Percentiles rank a stretch among this genome's conserved stretches.
Conservation (phyloP, 2,888 invertebrate genomes). For the Monopis laevigella region DNA sequence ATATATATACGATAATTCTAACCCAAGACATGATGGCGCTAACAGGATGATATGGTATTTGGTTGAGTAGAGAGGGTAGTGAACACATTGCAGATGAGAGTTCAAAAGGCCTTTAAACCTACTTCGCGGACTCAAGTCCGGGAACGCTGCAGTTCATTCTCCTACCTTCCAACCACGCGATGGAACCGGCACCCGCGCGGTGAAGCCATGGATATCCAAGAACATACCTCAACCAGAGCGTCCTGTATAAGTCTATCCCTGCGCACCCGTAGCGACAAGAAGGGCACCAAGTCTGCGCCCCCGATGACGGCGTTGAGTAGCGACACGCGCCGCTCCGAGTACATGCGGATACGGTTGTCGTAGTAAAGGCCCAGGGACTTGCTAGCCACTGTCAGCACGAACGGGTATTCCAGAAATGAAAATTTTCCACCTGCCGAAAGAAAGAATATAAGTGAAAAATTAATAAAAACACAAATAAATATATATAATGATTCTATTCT, state of each 20-base stretch:
- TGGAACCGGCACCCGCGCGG: too few species aligned
- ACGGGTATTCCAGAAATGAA: constrained; percentile 90
- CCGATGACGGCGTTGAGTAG: constrained; percentile 86
- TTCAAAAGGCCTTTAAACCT: too few species aligned
- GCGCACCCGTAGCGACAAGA: constrained; percentile 82
- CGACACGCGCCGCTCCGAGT: constrained; percentile 88
- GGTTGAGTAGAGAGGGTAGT: too few species aligned
- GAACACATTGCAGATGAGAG: too few species aligned
- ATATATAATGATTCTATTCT: too few species aligned
- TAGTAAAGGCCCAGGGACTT: constrained; percentile 92
- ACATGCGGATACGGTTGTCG: constrained; percentile 95
- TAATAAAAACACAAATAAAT: background rate
- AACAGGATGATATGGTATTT: too few species aligned
- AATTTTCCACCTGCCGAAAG: constrained; percentile 69
- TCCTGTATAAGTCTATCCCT: constrained; percentile 91
- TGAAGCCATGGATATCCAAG: too few species aligned
- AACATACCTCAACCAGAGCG: constrained; percentile 85
- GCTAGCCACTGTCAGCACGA: constrained; percentile 90
- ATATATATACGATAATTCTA: too few species aligned
- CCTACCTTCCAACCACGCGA: too few species aligned
- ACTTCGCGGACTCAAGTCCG: too few species aligned
- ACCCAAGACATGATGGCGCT: too few species aligned
- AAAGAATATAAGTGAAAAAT: background rate
- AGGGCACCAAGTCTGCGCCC: constrained; percentile 83
- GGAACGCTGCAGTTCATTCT: too few species aligned